Conservation (phyloP, 1,140 invertebrate species). For the Brachionus plicatilis region DNA sequence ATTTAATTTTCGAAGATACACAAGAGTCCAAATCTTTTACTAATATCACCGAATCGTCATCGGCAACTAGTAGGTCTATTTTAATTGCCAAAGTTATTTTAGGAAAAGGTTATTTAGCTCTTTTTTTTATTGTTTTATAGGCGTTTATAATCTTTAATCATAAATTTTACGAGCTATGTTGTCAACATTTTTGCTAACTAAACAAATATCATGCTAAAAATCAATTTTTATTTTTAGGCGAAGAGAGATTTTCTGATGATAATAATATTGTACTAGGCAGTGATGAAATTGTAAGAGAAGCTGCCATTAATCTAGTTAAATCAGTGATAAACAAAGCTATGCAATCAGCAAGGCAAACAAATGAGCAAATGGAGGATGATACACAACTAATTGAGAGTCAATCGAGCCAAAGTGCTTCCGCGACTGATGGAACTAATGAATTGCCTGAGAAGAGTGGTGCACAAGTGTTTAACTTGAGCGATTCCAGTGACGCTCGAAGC, state of each 20-base stretch:
- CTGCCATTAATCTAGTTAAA: slow-evolving; percentile 4
- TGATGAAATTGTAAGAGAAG: not conserved
- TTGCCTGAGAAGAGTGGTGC: not conserved
- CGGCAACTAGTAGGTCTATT: not conserved
- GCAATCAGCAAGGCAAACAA: not conserved
- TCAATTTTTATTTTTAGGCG: not conserved
- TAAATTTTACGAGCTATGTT: not conserved
- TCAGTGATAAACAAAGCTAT: slow-evolving; percentile 1
- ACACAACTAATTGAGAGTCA: not conserved
- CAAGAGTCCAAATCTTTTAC: not conserved
- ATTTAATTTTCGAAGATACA: not conserved
- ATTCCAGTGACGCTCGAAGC: not conserved
- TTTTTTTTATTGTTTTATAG: not conserved
- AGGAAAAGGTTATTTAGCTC: not conserved
- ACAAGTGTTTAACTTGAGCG: not conserved
- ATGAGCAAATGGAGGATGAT: not conserved
- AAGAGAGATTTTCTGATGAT: not conserved
- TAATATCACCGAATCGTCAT: not conserved
- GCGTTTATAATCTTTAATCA: not conserved
- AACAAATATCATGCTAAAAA: slow-evolving; percentile 4
- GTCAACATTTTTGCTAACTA: not conserved
- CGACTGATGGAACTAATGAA: not conserved
- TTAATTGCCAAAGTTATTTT: not conserved
- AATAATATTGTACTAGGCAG: not conserved
- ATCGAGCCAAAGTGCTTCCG: not conserved